phyloP scores from a whole-genome alignment of 2,797 vertebrate genomes.

The Gila robusta region DNA sequence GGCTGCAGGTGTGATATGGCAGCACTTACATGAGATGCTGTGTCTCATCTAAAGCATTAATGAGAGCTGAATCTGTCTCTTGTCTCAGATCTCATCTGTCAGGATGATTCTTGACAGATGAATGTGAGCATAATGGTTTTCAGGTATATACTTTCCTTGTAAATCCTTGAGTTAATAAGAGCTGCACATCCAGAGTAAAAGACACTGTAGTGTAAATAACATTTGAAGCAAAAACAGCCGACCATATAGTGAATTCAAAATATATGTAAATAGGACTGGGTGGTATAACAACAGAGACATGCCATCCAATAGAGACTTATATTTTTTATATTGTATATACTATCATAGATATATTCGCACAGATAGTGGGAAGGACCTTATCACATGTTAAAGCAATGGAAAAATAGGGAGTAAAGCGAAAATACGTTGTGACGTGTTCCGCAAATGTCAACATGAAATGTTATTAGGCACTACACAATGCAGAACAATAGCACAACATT shows the following conservation, averaged over 20 bases:
- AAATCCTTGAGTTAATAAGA: neutral
- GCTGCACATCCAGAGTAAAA: constrained; percentile 9
- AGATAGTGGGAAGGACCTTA: neutral
- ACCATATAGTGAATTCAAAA: neutral
- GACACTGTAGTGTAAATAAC: neutral
- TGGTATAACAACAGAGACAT: neutral
- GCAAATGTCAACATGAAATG: neutral
- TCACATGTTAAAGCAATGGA: neutral
- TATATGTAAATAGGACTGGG: neutral
- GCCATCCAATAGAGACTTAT: neutral
- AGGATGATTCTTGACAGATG: constrained; percentile 20
- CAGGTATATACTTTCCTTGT: neutral
- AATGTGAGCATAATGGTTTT: constrained; percentile 38
- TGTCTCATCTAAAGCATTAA: constrained; percentile 39
- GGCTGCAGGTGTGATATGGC: constrained; percentile 53
- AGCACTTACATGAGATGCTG: constrained; percentile 50
- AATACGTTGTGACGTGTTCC: neutral
- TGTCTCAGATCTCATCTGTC: constrained; percentile 27
- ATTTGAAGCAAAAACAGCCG: neutral
- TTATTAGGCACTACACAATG: neutral
- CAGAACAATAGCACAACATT: neutral
- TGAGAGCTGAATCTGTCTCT: constrained; percentile 37
- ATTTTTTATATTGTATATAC: neutral
- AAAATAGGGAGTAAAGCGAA: neutral
- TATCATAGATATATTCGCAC: neutral